Conservation (phyloP, 2,888 invertebrate genomes). For the Philonicus albiceps region DNA sequence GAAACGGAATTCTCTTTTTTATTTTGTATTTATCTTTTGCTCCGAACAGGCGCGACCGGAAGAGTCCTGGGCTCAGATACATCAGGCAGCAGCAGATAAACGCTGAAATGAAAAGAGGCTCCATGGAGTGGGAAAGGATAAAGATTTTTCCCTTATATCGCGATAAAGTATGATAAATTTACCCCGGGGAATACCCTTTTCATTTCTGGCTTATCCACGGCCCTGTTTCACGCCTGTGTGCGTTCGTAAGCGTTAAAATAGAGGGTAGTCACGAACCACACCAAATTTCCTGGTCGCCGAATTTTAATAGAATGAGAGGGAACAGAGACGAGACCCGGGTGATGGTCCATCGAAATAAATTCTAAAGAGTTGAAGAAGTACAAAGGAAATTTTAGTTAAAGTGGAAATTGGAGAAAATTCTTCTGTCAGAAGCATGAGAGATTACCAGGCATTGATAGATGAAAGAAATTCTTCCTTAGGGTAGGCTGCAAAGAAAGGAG, state of each 20-base stretch:
- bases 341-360: slow-evolving; percentile 4
- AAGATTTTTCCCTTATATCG: slow-evolving; percentile 13
- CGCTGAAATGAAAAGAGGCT: not conserved
- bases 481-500: not conserved
- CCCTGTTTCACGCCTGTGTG: slow-evolving; percentile 7
- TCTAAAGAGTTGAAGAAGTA: slow-evolving; percentile 34
- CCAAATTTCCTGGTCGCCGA: not conserved
- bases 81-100: not conserved
- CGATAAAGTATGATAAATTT: slow-evolving; percentile 33
- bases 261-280: not conserved
- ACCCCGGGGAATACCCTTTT: slow-evolving; percentile 31
- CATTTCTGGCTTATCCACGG: slow-evolving; percentile 16
- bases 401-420: slow-evolving; percentile 32
- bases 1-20: not conserved
- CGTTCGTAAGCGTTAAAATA: not conserved
- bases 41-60: not conserved
- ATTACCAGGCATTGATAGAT: not conserved
- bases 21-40: not conserved
- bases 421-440: slow-evolving; percentile 10
- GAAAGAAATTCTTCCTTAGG: not conserved
- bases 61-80: not conserved
- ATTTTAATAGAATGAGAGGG: not conserved
- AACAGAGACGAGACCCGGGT: too few species aligned
- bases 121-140: not conserved
- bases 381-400: slow-evolving; percentile 28